Evolutionary conservation across 2,113 vertebrate genomes (phyloP).

Genomic region (Bujurquina vittata): DNA sequence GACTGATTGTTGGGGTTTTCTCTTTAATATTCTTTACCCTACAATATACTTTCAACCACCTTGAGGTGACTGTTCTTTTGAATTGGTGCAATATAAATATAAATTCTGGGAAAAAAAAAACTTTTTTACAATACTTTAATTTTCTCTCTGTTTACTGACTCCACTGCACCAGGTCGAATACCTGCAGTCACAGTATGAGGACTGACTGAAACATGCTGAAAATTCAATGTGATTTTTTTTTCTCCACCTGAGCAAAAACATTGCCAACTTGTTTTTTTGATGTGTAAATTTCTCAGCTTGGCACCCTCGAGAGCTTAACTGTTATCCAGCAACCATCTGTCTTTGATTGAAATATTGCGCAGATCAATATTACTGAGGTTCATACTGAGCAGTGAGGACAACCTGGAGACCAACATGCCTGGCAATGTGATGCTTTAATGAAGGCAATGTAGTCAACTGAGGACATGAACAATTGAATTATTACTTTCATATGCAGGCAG

Average conservation of each 20-base stretch:
- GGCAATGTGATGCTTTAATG: slow-evolving; percentile 10
- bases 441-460: slow-evolving; percentile 50
- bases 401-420: slow-evolving; percentile 57
- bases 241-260: slow-evolving; percentile 32
- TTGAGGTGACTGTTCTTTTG: background rate
- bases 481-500: slow-evolving; percentile 48
- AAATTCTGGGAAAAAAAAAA: background rate
- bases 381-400: slow-evolving; percentile 28
- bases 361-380: slow-evolving; percentile 36
- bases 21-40: too few species aligned
- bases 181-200: background rate
- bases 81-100: background rate
- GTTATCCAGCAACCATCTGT: slow-evolving; percentile 47
- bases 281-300: slow-evolving; percentile 38
- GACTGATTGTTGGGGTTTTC: background rate
- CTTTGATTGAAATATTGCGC: slow-evolving; percentile 11
- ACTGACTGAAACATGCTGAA: slow-evolving; percentile 12
- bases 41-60: fast-evolving
- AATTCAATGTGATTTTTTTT: background rate
- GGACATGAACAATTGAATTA: slow-evolving; percentile 60
- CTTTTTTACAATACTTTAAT: background rate
- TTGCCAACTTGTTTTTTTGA: slow-evolving; percentile 26
- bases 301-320: slow-evolving; percentile 28
- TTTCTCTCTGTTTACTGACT: background rate
- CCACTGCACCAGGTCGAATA: background rate